Evolutionary conservation across 2,888 invertebrate genomes (phyloP), one percentile per base, ranked within the genome.

Genomic region (Clostera curtula): DNA sequence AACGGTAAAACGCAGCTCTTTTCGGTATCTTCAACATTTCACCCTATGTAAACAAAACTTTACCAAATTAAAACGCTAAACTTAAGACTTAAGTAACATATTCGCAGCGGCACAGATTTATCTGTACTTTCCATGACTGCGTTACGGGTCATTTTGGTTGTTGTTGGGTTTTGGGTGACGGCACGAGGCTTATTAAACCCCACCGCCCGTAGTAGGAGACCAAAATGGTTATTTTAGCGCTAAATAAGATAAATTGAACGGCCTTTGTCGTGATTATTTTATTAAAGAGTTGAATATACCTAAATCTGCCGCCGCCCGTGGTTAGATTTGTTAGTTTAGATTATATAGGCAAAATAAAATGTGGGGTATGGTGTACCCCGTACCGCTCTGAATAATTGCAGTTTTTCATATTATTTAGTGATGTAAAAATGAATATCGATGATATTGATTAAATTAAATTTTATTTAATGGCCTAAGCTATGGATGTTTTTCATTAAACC

Each of bases 361-460:
- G 19, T 26, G 26, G 26, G 31, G 14, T 31, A 25, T 19, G 4
- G 24, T 31, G 23, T 6, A 31, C 26, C 31, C 12, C 26, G 12
- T 25, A 31, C 26, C 23, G 31, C 26, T 26, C 31, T 31, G 24
- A 26, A 31, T 14, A 19, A 26, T 9, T 12, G 23, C 31, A 26
- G 23, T 7, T 31, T 31, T 31, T 29, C 24, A 22, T 25, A 25
- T 22, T 12, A 10, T 25, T 30, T 30, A 22, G 14, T 30, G 22
- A 30, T 30, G 30, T 25, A 23, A 31, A 33, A 17, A 17, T n/a
- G n/a, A 17, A 17, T 29, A 24, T 24, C 24, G 29, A 15, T 24
- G 18, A 24, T 23, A 18, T n/a, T n/a, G n/a, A n/a, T n/a, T n/a
- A n/a, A n/a, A n/a, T 26, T 26, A 12, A 13, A 18, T 25, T 25